Percentiles rank a stretch among this genome's conserved stretches.
phyloP scores from a whole-genome alignment of 64 coral and sea anemone species.

The Pachyseris speciosa region DNA sequence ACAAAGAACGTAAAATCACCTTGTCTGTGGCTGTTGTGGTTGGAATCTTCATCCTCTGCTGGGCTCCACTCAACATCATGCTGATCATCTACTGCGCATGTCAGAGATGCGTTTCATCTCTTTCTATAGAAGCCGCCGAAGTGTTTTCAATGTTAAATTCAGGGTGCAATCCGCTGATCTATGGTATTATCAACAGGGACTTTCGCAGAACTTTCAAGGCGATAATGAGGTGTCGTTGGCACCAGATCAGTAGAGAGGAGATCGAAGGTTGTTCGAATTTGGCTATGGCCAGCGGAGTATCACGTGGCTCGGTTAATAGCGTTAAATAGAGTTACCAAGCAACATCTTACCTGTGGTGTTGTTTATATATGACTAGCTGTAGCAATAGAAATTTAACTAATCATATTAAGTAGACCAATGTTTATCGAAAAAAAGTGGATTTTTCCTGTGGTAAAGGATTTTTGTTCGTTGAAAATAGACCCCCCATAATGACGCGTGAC shows the following conservation, averaged over 20 bases:
- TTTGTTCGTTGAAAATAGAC: too few species aligned
- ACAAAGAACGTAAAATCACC: slow-evolving; percentile 88
- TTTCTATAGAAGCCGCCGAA: slow-evolving; percentile 63
- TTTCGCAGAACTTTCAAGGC: slow-evolving; percentile 76
- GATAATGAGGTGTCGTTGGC: slow-evolving; percentile 63
- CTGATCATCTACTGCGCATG: slow-evolving; percentile 78
- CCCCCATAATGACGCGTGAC: too few species aligned
- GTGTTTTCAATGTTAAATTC: slow-evolving; percentile 82
- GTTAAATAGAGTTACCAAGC: background rate
- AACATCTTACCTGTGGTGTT: background rate
- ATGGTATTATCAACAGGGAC: slow-evolving; percentile 74
- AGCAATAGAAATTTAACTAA: too few species aligned
- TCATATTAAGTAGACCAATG: too few species aligned
- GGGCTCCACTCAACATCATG: slow-evolving; percentile 86
- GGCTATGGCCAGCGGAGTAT: background rate
- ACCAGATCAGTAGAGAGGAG: slow-evolving; percentile 11
- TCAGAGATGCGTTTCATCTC: slow-evolving; percentile 79
- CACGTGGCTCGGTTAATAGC: background rate
- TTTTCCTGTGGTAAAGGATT: too few species aligned
- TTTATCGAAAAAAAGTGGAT: too few species aligned
- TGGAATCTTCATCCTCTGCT: slow-evolving; percentile 85
- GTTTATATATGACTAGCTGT: too few species aligned
- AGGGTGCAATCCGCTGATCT: slow-evolving; percentile 87
- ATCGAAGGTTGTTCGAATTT: slow-evolving; percentile 27
- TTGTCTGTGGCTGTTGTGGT: slow-evolving; percentile 77